phyloP scores from a whole-genome alignment of 2,888 invertebrate genomes.

The Furcula furcula region DNA sequence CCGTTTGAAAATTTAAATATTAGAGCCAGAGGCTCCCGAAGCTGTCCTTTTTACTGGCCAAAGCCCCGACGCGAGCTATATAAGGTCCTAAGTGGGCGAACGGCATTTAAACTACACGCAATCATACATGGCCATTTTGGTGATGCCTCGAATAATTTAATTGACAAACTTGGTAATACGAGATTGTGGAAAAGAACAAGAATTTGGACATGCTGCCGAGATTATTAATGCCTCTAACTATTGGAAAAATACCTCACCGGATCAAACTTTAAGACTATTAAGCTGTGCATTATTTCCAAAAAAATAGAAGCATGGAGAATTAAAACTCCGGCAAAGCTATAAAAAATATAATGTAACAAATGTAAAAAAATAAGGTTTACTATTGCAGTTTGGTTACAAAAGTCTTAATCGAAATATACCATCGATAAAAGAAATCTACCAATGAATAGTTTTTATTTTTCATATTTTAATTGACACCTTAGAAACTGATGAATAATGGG shows the following conservation, averaged over 20 bases:
- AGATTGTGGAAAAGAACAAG: constrained; percentile 30
- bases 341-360: no score
- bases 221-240: no score
- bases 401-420: no score
- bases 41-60: constrained; percentile 45
- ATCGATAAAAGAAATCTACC: no score
- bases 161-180: constrained; percentile 55
- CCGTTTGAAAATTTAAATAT: constrained; percentile 10
- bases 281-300: no score
- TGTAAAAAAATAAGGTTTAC: no score
- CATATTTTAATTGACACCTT: constrained; percentile 18
- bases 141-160: constrained; percentile 53
- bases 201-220: constrained; percentile 13
- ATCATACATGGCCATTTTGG: constrained; percentile 49
- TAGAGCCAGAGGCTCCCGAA: constrained; percentile 24
- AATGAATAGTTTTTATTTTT: constrained; percentile 7
- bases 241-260: no score
- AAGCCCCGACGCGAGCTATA: constrained; percentile 49
- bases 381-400: no score
- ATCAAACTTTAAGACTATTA: no score
- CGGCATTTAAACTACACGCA: constrained; percentile 56
- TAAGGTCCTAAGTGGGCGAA: constrained; percentile 68
- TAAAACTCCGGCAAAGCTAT: no score
- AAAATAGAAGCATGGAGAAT: no score
- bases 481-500: constrained; percentile 17